These are phyloP conservation scores for Pontoporia blainvillei DNA, from an alignment of 2,113 vertebrate species.

Conservation along the genomic window DNA sequence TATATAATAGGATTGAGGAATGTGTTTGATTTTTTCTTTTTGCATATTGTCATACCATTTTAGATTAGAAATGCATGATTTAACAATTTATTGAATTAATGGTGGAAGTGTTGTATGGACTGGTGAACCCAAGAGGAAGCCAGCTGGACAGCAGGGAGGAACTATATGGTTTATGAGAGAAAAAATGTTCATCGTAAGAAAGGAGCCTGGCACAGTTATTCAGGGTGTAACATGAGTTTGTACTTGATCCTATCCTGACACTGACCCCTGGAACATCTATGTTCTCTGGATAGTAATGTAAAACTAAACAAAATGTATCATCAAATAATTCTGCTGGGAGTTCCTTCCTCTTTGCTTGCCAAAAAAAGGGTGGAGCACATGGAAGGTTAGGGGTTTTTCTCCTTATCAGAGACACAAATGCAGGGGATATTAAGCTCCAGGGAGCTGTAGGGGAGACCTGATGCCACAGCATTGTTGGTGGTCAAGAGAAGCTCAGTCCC, in stretches of 20 bases:
- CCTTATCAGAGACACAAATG: not conserved
- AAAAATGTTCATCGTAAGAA: not conserved
- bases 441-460: not conserved
- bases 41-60: not conserved
- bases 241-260: not conserved
- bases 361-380: not conserved
- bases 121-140: not conserved
- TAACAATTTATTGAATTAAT: not conserved
- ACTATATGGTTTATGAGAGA: not conserved
- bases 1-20: not conserved
- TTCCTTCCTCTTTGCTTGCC: not conserved
- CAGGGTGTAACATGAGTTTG: not conserved
- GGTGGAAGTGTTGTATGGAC: not conserved
- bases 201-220: not conserved
- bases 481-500: not conserved
- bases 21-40: not conserved
- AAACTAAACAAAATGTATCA: not conserved
- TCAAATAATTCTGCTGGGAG: not conserved
- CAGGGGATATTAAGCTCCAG: not conserved
- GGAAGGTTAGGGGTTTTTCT: not conserved
- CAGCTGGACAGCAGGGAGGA: not conserved
- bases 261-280: not conserved
- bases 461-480: not conserved
- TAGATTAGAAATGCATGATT: not conserved
- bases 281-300: not conserved